Conservation (phyloP, 2,888 invertebrate species). For the Electrophaes corylata region DNA sequence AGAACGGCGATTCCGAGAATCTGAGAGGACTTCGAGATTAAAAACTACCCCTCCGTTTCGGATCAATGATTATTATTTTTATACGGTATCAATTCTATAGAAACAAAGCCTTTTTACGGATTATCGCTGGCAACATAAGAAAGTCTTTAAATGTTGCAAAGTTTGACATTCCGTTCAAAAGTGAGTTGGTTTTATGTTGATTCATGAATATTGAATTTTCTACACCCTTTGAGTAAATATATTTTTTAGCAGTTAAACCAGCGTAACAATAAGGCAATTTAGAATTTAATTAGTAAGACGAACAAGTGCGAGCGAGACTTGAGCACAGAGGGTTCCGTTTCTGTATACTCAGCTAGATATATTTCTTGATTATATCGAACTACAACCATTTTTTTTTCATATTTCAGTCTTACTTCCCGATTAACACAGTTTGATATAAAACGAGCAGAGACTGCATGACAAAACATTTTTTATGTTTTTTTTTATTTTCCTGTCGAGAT, state of each 20-base stretch:
- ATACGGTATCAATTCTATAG: slow-evolving; percentile 22
- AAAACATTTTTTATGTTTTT: no score
- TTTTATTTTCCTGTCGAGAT: no score
- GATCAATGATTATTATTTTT: slow-evolving; percentile 22
- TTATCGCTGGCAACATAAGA: slow-evolving; percentile 17
- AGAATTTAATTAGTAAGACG: not conserved
- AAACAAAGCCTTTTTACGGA: slow-evolving; percentile 29
- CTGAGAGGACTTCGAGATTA: slow-evolving; percentile 35
- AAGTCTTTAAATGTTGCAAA: slow-evolving; percentile 19
- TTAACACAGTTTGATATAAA: no score
- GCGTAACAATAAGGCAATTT: slow-evolving; percentile 1
- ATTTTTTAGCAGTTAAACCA: not conserved
- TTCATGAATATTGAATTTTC: slow-evolving; percentile 18
- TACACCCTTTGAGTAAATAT: slow-evolving; percentile 4
- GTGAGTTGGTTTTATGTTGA: slow-evolving; percentile 17
- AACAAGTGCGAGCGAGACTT: not conserved
- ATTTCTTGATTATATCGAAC: no score
- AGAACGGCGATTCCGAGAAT: slow-evolving; percentile 40
- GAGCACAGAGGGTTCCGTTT: no score
- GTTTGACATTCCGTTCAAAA: slow-evolving; percentile 12
- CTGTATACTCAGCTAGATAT: no score
- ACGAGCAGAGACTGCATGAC: no score
- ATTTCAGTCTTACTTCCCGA: no score
- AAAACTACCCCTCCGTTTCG: slow-evolving; percentile 30
- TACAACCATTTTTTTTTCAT: no score